These are phyloP conservation scores for Bolinopsis microptera DNA, from an alignment of 37 sponge, comb jelly and placozoan species.

Conservation along the genomic window DNA sequence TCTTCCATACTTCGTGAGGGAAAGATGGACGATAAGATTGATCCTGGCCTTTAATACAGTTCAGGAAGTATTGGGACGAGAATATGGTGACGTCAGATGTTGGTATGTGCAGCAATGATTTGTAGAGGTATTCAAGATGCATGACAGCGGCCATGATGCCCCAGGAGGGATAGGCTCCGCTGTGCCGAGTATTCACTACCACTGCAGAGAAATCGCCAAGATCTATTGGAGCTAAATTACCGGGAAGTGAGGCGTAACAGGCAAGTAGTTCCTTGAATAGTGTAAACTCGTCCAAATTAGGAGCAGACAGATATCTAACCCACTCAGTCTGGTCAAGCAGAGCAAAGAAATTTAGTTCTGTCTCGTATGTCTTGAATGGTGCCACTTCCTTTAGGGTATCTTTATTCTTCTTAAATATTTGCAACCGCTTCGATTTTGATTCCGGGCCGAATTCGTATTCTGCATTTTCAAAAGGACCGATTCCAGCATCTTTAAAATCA, in stretches of 20 bases:
- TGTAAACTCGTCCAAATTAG: background rate
- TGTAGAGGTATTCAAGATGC: background rate
- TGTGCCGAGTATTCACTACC: background rate
- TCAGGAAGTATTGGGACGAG: background rate
- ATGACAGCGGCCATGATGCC: background rate
- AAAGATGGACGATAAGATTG: background rate
- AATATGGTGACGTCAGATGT: background rate
- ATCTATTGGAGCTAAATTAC: background rate
- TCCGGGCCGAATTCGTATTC: background rate
- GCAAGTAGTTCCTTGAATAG: background rate
- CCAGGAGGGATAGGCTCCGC: background rate
- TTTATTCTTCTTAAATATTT: background rate
- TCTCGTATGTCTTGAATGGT: background rate
- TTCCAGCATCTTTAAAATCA: background rate
- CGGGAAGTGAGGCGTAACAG: background rate
- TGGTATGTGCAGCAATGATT: background rate
- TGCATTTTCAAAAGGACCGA: slow-evolving; percentile 12
- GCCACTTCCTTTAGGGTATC: background rate
- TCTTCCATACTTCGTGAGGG: background rate
- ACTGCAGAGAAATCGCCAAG: background rate
- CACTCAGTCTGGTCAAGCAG: background rate
- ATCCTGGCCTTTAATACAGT: background rate
- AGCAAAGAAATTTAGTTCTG: background rate
- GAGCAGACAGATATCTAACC: background rate
- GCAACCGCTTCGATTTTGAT: background rate